A percentile compares a stretch with the other conserved stretches of the same genome.
These are phyloP conservation scores for Daphoenositta chrysoptera DNA, from an alignment of 2,113 vertebrate species.

Conservation along the genomic window DNA sequence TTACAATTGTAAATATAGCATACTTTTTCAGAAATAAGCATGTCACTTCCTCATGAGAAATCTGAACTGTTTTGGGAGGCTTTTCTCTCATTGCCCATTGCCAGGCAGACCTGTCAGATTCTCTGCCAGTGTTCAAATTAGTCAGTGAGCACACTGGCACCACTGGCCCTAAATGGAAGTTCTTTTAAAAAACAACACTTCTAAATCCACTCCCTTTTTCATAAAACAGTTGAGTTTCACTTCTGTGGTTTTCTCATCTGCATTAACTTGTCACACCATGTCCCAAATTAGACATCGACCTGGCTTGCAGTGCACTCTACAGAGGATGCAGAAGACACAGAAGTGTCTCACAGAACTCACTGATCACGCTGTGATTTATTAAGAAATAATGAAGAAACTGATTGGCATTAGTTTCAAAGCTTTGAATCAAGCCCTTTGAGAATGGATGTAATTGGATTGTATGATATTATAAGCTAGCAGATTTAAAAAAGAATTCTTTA, in stretches of 20 bases:
- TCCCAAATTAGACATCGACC: not conserved
- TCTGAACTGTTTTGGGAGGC: not conserved
- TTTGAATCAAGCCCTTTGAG: not conserved
- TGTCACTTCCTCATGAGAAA: not conserved
- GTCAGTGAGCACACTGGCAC: not conserved
- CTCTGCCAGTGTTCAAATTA: not conserved
- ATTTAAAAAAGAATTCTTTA: not conserved
- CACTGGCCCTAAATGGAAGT: not conserved
- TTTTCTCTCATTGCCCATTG: accelerated
- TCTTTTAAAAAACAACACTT: not conserved
- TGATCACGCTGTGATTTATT: not conserved
- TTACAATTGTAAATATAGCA: not conserved
- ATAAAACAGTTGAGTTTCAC: not conserved
- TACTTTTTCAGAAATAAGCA: not conserved
- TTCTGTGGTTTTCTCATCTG: not conserved
- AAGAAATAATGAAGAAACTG: not conserved
- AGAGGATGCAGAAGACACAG: not conserved
- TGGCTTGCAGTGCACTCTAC: not conserved
- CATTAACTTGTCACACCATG: not conserved
- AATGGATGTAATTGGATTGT: not conserved
- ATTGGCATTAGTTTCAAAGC: not conserved
- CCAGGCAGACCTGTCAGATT: not conserved
- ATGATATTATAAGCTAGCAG: not conserved
- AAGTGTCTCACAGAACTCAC: not conserved
- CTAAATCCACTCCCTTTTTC: not conserved